Evolutionary conservation across 2,113 vertebrate genomes (phyloP).

Genomic region (Ahaetulla prasina): DNA sequence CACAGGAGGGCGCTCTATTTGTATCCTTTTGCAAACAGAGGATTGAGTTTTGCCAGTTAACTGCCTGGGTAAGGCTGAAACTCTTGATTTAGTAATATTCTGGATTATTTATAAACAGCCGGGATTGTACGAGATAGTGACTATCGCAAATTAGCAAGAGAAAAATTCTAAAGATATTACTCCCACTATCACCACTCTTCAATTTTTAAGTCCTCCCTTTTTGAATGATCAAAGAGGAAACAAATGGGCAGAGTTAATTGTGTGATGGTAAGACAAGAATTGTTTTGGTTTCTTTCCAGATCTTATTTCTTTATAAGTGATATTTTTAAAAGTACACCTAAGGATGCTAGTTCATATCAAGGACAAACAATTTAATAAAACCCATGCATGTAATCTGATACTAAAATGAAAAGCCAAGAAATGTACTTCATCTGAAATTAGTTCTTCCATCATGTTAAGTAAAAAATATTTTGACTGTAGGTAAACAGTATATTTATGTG

Average conservation of each 20-base stretch:
- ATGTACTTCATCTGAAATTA: neutral
- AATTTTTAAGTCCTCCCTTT: constrained; percentile 6
- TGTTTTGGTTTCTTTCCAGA: neutral
- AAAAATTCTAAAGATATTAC: neutral
- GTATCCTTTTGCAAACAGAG: constrained; percentile 6
- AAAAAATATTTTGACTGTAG: neutral
- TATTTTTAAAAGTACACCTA: neutral
- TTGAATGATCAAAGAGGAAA: neutral
- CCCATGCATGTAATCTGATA: neutral
- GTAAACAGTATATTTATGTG: neutral
- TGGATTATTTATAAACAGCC: neutral
- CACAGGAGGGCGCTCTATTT: constrained; percentile 71
- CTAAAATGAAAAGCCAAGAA: neutral
- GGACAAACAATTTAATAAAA: neutral
- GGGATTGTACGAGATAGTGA: neutral
- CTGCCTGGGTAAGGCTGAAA: neutral
- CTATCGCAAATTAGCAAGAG: constrained; percentile 1
- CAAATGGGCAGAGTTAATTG: neutral
- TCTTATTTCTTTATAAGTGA: neutral
- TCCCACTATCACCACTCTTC: neutral
- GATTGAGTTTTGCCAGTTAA: neutral
- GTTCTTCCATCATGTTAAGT: neutral
- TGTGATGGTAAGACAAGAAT: neutral
- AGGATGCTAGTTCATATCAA: fast-evolving
- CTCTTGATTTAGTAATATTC: neutral